Evolutionary conservation across 2,797 vertebrate genomes (phyloP).

Genomic region (Microctenopoma stevenorrisi): DNA sequence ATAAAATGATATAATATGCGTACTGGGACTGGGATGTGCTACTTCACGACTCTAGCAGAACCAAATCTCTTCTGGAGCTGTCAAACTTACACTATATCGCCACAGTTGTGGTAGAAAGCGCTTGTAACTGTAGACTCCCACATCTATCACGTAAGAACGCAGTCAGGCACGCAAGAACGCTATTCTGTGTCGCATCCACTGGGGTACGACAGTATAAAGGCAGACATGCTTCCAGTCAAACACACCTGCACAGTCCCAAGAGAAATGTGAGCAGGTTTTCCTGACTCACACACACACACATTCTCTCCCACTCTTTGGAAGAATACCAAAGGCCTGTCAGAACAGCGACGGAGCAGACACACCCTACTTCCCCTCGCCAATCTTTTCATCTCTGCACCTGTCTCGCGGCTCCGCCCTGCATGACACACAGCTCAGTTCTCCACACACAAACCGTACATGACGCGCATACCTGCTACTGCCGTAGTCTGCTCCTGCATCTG

Average conservation of each 20-base stretch:
- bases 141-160: conserved; percentile 36
- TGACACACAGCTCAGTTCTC: conserved; percentile 59
- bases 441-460: conserved; percentile 40
- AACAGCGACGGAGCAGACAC: conserved; percentile 71
- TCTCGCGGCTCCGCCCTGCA: conserved; percentile 64
- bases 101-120: conserved; percentile 30
- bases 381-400: conserved; percentile 80
- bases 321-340: conserved; percentile 79
- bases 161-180: conserved; percentile 12
- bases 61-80: conserved; percentile 21
- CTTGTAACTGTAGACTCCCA: conserved; percentile 19
- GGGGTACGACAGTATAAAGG: conserved; percentile 31
- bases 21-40: conserved; percentile 19
- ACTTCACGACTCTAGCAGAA: background rate
- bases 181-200: conserved; percentile 7
- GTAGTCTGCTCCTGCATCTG: conserved; percentile 18
- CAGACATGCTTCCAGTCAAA: conserved; percentile 34
- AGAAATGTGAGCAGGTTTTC: conserved; percentile 60
- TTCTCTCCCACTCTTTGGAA: conserved; percentile 53
- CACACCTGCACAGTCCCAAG: conserved; percentile 57
- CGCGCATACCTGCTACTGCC: conserved; percentile 32
- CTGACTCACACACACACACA: conserved; percentile 22
- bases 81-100: conserved; percentile 18
- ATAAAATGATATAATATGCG: too few species aligned
- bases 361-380: conserved; percentile 53